Evolutionary conservation across 1,140 invertebrate genomes (phyloP), one percentile per base, ranked within the genome.

Genomic region (Penaeus indicus): DNA sequence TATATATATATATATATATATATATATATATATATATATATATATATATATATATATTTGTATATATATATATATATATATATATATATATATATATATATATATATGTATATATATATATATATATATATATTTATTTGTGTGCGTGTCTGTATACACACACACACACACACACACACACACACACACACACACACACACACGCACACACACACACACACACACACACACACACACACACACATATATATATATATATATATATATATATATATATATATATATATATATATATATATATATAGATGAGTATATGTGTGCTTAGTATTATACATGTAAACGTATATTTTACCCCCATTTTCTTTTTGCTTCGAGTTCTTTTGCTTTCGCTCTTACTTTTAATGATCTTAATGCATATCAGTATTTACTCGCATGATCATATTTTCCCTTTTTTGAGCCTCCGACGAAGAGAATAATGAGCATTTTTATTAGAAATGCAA

Each of bases 1-100:
- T n/a, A 72, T 72, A 72, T n/a, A n/a, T 72, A 69, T 72, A n/a
- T 72, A 22, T 72, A 72, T 72, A n/a, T 18, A 72, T 72, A 69
- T 69, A 69, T 13, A 69, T 25, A 72, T 25, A 8, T 4, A 42
- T 0, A 21, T 1, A 22, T 22, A 54, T 62, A 54, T 62, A 54
- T 80, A 25, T 80, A 54, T 80, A n/a, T 80, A 25, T 72, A 32
- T n/a, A 32, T 72, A 22, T 72, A 32, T 72, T 27, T 21, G 18
- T 72, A 8, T 72, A 32, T 72, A 22, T 32, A 32, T 72, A 72
- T 72, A 72, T 72, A 72, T 1, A 72, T 72, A 72, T 1, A 72
- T 27, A 72, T 27, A 72, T 72, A n/a, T 27, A 72, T 72, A 72
- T 72, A 72, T 72, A n/a, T 27, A 72, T 72, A 72, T 72, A 72